Conservation (phyloP, 2,113 vertebrate genomes). For the Eurypyga helias region DNA sequence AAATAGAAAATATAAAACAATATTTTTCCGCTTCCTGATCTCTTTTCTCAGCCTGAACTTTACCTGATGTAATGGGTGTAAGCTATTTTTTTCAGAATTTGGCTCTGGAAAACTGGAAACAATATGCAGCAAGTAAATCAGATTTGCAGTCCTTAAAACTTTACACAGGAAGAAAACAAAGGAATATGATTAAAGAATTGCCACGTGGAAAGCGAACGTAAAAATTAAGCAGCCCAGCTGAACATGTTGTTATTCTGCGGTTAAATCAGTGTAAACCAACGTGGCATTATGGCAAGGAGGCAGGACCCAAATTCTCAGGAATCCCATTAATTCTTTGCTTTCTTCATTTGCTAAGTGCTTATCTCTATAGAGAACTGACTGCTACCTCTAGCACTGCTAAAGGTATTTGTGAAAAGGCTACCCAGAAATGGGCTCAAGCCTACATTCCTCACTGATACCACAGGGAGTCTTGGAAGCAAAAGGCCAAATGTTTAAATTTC, state of each 20-base stretch:
- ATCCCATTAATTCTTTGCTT: slow-evolving; percentile 27
- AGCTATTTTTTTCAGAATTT: background rate
- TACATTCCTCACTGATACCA: slow-evolving; percentile 16
- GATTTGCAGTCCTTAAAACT: background rate
- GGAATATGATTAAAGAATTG: background rate
- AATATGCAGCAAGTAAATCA: background rate
- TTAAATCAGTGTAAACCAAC: background rate
- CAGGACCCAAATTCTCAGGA: slow-evolving; percentile 17
- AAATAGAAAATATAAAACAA: background rate
- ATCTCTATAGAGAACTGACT: slow-evolving; percentile 25
- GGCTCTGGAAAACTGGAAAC: background rate
- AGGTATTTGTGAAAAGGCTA: slow-evolving; percentile 41
- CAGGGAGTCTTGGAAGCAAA: background rate
- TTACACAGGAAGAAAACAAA: background rate
- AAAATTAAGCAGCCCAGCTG: background rate
- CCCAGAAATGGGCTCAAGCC: slow-evolving; percentile 4
- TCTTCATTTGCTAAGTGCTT: slow-evolving; percentile 6
- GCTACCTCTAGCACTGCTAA: slow-evolving; percentile 6
- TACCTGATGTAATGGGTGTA: background rate
- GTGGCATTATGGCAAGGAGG: background rate
- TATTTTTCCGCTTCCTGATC: background rate
- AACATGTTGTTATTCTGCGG: background rate
- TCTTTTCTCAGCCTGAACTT: background rate
- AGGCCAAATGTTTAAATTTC: background rate
- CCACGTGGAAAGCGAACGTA: background rate